phyloP scores from a whole-genome alignment of 2,797 vertebrate genomes.

The Buceros bicornis region DNA sequence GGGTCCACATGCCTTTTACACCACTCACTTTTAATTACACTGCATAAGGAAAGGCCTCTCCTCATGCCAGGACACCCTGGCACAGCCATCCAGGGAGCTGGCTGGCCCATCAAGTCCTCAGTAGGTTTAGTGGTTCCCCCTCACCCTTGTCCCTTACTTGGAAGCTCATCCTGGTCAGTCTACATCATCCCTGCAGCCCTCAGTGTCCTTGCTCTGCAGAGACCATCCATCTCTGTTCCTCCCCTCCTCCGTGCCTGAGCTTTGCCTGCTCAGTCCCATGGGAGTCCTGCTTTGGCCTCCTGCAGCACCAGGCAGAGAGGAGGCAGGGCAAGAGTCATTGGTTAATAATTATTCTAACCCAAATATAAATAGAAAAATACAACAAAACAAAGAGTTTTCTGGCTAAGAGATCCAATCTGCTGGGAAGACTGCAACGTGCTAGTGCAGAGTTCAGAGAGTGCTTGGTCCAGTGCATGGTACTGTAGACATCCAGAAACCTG shows the following conservation, averaged over 20 bases:
- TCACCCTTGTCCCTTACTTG: neutral
- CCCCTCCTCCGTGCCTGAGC: neutral
- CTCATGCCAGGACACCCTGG: neutral
- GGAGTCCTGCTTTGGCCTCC: accelerated
- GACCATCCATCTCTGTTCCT: neutral
- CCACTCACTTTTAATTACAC: slow-evolving; percentile 62
- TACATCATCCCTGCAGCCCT: neutral
- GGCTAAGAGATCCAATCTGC: slow-evolving; percentile 52
- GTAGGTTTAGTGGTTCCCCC: slow-evolving; percentile 67
- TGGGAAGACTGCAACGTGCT: slow-evolving; percentile 8
- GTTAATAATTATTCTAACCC: slow-evolving; percentile 56
- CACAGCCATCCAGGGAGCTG: neutral
- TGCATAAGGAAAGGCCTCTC: slow-evolving; percentile 17
- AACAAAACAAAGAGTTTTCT: slow-evolving; percentile 63
- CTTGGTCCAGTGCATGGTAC: slow-evolving; percentile 71
- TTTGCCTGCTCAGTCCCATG: neutral
- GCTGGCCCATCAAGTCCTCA: slow-evolving; percentile 44
- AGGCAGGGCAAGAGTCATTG: slow-evolving; percentile 12
- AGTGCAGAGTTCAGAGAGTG: slow-evolving; percentile 50
- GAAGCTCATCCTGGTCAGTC: neutral
- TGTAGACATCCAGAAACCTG: slow-evolving; percentile 27
- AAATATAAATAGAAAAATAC: slow-evolving; percentile 72
- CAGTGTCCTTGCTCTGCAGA: neutral
- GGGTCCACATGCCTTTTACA: neutral
- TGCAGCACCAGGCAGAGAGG: neutral